Conservation (phyloP, 2,888 invertebrate genomes). For the Drosophila dives region DNA sequence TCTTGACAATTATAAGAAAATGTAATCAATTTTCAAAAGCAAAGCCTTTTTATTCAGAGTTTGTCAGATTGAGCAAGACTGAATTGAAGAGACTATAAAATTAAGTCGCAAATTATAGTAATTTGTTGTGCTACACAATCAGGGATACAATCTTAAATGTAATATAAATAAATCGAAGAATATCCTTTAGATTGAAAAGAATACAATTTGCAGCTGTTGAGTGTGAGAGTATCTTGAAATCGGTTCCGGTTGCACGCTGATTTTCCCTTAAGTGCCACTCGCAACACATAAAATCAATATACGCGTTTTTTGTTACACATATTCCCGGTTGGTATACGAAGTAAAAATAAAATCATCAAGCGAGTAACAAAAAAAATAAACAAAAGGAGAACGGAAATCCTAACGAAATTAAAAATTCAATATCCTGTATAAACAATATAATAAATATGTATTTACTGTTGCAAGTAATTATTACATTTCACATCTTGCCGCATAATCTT, state of each 20-base stretch:
- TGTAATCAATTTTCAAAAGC: not conserved
- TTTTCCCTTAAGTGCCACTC: not conserved
- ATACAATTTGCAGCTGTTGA: not conserved
- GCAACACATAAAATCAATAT: conserved; percentile 52
- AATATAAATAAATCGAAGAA: no score
- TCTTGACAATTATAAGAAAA: not conserved
- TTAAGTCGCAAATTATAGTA: not conserved
- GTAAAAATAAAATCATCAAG: conserved; percentile 15
- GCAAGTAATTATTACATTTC: conserved; percentile 66
- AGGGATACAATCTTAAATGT: not conserved
- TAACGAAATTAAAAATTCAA: conserved; percentile 77
- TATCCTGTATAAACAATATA: conserved; percentile 76
- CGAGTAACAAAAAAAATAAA: not conserved
- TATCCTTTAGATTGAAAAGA: not conserved
- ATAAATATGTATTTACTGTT: conserved; percentile 75
- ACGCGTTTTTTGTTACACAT: conserved; percentile 13
- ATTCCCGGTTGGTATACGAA: conserved; percentile 23
- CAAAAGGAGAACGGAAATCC: conserved; percentile 12
- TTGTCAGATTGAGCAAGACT: not conserved
- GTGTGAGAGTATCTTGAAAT: conserved; percentile 13
- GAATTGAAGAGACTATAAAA: not conserved
- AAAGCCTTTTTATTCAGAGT: not conserved
- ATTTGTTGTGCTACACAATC: not conserved
- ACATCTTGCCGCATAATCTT: conserved; percentile 29
- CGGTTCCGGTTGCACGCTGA: not conserved